Base-by-base conservation (phyloP, 2,888 invertebrate genomes). In the Mythimna vitellina region DNA sequence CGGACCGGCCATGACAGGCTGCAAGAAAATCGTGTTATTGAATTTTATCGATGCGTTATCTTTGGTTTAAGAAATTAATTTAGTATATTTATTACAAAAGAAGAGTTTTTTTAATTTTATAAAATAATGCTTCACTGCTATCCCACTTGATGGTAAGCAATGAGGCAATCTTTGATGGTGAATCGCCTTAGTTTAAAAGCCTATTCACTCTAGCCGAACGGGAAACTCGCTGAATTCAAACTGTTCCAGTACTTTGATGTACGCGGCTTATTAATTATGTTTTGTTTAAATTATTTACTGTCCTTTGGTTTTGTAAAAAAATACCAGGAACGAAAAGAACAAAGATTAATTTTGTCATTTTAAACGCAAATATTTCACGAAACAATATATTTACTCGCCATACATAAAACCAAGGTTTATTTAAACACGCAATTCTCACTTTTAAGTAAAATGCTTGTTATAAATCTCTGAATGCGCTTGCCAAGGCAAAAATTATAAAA, bases 401-500 rank as follows among this genome's bases (percentile, higher is more conserved):
- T 65, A 78, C 46, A 69, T 62, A 64, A 63, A 74, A 60, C 65
- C 76, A 84, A 84, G 73, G 83, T 78, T 78, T 76, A 67, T 74
- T 81, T 64, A 76, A 77, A 72, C 70, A 75, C 51, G 61, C 61
- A 72, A 51, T 78, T 81, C 61, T 73, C 72, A 74, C 73, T 86
- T 83, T 80, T 65, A 66, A 73, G 70, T 60, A 72, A 84, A 86
- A 73, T 69, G 61, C 29, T 61, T 68, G 46, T 64, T 61, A 83
- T 75, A 85, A 76, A 77, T 83, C 57, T 70, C 57, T 51, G 61
- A 51, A 73, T 70, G 68, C 78, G 32, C 54, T 69, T 81, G 75
- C 60, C 85, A 84, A 84, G 84, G 86, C 46, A 67, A 78, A 56
- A 68, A 80, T 51, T 75, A 75, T 84, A 72, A 78, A 72, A 84